Conservation (phyloP, 1,140 invertebrate species). For the Drosophila punjabiensis region DNA sequence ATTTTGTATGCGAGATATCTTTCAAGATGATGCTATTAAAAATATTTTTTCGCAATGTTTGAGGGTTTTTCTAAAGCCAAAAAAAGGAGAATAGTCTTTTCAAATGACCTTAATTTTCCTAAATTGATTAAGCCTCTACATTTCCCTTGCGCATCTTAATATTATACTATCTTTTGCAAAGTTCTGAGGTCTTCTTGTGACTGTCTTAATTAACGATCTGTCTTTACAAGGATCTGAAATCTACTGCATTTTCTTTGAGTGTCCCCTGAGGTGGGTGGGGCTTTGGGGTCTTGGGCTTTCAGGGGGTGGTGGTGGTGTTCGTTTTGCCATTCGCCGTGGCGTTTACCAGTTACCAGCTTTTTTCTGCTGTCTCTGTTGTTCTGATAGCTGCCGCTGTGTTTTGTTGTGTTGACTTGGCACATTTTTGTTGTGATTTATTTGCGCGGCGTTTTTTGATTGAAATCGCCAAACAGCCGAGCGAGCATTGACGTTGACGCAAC, state of each 20-base stretch:
- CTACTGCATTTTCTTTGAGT: neutral
- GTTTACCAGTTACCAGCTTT: conserved; percentile 58
- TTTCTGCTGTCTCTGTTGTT: conserved; percentile 25
- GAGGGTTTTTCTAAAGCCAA: neutral
- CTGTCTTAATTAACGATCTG: too few species aligned
- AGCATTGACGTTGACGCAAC: conserved; percentile 63
- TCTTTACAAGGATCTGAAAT: neutral
- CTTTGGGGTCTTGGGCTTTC: conserved; percentile 4
- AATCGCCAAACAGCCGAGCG: conserved; percentile 47
- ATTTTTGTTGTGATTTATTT: conserved; percentile 76
- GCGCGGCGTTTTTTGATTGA: conserved; percentile 69
- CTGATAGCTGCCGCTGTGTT: conserved; percentile 45
- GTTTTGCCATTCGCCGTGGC: conserved; percentile 60
- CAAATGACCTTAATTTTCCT: neutral
- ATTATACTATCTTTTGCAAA: neutral
- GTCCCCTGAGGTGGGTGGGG: neutral
- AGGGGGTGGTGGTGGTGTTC: neutral
- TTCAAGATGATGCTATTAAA: neutral
- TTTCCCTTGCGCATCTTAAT: neutral
- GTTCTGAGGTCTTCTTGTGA: too few species aligned
- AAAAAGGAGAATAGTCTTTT: neutral
- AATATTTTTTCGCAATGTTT: neutral
- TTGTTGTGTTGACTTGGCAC: conserved; percentile 74
- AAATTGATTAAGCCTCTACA: neutral
- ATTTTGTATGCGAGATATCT: neutral